Evolutionary conservation across 1,140 invertebrate genomes (phyloP).

Genomic region (Andricus grossulariae): DNA sequence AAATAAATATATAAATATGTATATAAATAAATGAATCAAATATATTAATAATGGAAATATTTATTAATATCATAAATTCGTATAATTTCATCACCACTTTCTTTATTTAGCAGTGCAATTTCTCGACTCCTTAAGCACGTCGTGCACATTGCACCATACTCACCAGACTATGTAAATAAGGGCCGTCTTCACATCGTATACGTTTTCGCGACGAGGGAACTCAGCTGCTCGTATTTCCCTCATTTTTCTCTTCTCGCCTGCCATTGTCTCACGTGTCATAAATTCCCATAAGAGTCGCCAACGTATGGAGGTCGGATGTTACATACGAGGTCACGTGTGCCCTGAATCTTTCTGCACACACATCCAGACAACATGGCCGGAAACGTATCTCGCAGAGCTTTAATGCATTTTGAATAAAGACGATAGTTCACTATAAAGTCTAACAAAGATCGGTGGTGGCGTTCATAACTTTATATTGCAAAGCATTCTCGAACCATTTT

Average conservation of each 20-base stretch:
- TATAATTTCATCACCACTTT: slow-evolving; percentile 29
- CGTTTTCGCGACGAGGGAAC: slow-evolving; percentile 1
- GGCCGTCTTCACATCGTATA: slow-evolving; percentile 30
- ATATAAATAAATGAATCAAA: no score
- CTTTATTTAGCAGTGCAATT: slow-evolving; percentile 32
- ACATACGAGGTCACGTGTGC: slow-evolving; percentile 13
- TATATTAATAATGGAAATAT: neutral
- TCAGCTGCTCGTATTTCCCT: slow-evolving; percentile 32
- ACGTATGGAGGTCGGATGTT: slow-evolving; percentile 22
- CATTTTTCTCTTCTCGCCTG: slow-evolving; percentile 27
- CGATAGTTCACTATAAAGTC: slow-evolving; percentile 26
- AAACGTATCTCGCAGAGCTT: slow-evolving; percentile 14
- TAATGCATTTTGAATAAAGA: slow-evolving; percentile 32
- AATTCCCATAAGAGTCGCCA: slow-evolving; percentile 32
- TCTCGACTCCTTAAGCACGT: neutral
- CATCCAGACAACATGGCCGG: slow-evolving; percentile 16
- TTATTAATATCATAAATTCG: neutral
- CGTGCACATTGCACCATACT: slow-evolving; percentile 14
- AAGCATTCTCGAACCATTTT: neutral
- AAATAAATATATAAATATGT: no score
- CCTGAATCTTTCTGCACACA: slow-evolving; percentile 17
- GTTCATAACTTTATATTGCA: slow-evolving; percentile 16
- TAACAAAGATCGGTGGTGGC: slow-evolving; percentile 22
- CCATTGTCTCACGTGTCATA: slow-evolving; percentile 25
- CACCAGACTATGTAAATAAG: slow-evolving; percentile 29